Evolutionary conservation across 2,113 vertebrate species (phyloP).

Genomic region (Morone chrysops): DNA sequence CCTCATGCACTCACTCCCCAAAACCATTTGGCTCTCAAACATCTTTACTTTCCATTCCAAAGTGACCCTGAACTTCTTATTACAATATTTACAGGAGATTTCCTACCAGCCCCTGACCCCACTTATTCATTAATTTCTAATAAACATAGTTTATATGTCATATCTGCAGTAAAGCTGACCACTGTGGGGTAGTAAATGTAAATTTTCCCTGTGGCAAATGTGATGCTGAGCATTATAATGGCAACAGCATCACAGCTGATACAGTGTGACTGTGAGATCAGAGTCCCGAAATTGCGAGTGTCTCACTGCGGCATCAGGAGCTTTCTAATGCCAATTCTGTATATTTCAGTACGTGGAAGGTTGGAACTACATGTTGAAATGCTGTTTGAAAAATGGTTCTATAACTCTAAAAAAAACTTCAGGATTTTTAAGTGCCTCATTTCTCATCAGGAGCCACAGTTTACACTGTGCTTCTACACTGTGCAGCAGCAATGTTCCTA

Average conservation of each 20-base stretch:
- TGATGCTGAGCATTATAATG: slow-evolving; percentile 37
- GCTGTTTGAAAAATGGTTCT: no score
- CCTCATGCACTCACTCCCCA: slow-evolving; percentile 32
- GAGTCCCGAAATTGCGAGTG: background rate
- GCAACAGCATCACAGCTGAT: slow-evolving; percentile 33
- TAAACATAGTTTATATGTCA: slow-evolving; percentile 65
- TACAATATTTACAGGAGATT: slow-evolving; percentile 49
- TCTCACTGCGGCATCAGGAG: background rate
- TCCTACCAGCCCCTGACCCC: slow-evolving; percentile 48
- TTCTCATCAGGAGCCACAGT: background rate
- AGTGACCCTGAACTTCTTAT: slow-evolving; percentile 21
- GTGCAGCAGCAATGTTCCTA: slow-evolving; percentile 1
- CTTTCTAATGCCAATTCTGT: background rate
- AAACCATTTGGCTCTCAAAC: slow-evolving; percentile 37
- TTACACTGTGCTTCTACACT: background rate
- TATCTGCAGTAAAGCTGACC: slow-evolving; percentile 57
- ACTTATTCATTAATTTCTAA: slow-evolving; percentile 67
- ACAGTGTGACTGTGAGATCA: slow-evolving; percentile 44
- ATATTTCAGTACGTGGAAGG: background rate
- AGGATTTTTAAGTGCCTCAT: background rate
- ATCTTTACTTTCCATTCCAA: slow-evolving; percentile 30
- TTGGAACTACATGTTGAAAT: background rate
- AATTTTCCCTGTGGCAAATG: slow-evolving; percentile 45
- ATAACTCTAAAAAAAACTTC: no score
- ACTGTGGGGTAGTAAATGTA: slow-evolving; percentile 30